These are phyloP conservation scores for Mus spretus DNA, from an alignment of 2,797 vertebrate species.

Conservation along the genomic window DNA sequence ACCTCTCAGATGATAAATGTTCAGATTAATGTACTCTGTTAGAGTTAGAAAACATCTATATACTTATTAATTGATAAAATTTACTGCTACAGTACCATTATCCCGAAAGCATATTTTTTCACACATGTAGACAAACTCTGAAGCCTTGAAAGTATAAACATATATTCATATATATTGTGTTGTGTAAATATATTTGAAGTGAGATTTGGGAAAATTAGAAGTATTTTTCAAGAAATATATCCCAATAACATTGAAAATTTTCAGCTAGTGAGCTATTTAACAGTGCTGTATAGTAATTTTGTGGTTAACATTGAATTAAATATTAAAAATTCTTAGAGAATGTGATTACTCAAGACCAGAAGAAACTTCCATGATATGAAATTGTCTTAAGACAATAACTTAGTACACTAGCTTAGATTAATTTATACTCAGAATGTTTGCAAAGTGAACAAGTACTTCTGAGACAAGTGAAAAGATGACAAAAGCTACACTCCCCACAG, in stretches of 20 bases:
- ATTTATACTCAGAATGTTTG: not conserved
- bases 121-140: not conserved
- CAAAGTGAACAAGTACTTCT: not conserved
- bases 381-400: not conserved
- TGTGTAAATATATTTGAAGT: not conserved
- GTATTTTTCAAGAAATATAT: not conserved
- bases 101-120: slow-evolving; percentile 1
- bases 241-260: not conserved
- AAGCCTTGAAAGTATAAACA: not conserved
- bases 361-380: not conserved
- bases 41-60: slow-evolving; percentile 5
- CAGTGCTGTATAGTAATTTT: not conserved
- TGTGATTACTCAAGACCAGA: not conserved
- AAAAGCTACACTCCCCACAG: too few species aligned
- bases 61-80: not conserved
- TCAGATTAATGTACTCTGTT: not conserved
- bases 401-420: not conserved
- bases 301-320: not conserved
- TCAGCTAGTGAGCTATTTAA: not conserved
- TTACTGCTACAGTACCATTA: not conserved
- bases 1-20: not conserved
- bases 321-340: not conserved
- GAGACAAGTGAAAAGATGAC: not conserved
- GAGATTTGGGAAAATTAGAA: slow-evolving; percentile 29
- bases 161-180: not conserved